Conservation (phyloP, 2,113 vertebrate genomes). For the Nyctereutes procyonoides region DNA sequence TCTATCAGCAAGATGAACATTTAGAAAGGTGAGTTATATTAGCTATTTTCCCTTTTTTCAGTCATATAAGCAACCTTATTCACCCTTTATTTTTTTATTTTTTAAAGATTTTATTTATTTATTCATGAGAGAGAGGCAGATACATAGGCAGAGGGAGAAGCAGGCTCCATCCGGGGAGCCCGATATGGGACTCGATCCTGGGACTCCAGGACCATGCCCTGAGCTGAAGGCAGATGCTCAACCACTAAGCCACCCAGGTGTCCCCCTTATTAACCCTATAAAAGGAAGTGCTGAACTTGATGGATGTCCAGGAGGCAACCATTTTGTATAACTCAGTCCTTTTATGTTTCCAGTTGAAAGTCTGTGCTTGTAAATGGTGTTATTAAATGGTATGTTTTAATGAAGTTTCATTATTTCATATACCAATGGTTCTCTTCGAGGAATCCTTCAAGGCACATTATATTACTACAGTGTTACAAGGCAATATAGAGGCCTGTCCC, state of each 20-base stretch:
- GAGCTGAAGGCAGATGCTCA: too few relatives aligned
- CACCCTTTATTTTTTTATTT: neutral
- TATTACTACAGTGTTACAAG: neutral
- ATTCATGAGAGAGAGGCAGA: too few relatives aligned
- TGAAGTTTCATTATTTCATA: constrained; percentile 25
- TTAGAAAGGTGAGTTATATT: constrained; percentile 57
- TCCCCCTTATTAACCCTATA: neutral
- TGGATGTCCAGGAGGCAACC: neutral
- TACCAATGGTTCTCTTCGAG: neutral
- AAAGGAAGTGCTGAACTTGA: constrained; percentile 21
- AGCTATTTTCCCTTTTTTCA: constrained; percentile 9
- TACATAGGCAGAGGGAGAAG: too few relatives aligned
- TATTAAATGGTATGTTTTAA: constrained; percentile 68
- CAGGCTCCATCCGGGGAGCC: too few relatives aligned
- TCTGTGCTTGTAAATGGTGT: constrained; percentile 55
- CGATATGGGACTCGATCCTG: too few relatives aligned
- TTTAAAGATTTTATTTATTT: too few relatives aligned
- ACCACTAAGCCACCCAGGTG: too few relatives aligned
- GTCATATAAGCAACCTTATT: constrained; percentile 23
- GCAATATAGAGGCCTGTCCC: constrained; percentile 51
- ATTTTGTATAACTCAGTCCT: neutral
- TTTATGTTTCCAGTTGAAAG: constrained; percentile 62
- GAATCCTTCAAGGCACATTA: neutral
- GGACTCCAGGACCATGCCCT: too few relatives aligned
- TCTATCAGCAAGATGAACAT: constrained; percentile 64